Percentiles rank a stretch among this genome's conserved stretches.
phyloP scores from a whole-genome alignment of 2,888 invertebrate genomes.

The Rapana venosa region DNA sequence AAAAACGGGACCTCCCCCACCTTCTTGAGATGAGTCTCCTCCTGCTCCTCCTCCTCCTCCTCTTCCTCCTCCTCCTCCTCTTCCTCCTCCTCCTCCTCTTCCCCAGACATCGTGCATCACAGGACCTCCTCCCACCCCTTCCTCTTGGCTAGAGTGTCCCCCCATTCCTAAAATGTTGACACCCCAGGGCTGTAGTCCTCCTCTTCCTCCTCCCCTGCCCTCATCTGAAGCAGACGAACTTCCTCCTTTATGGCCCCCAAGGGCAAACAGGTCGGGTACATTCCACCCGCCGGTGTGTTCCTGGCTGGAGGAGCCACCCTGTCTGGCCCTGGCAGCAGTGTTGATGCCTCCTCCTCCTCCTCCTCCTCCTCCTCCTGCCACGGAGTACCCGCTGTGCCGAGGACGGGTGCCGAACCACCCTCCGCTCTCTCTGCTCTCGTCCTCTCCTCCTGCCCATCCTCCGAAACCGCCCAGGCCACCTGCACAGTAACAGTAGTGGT shows the following conservation, averaged over 20 bases:
- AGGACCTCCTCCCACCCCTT: not conserved
- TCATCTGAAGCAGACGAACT: not conserved
- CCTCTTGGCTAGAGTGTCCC: not conserved
- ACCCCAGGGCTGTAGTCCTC: not conserved
- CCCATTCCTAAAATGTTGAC: not conserved
- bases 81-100: not conserved
- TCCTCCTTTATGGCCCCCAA: not conserved
- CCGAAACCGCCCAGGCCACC: not conserved
- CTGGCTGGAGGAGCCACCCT: not conserved
- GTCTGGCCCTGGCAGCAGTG: not conserved
- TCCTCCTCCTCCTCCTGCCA: not conserved
- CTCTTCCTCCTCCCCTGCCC: not conserved
- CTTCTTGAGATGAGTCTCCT: slow-evolving; percentile 4
- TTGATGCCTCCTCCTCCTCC: not conserved
- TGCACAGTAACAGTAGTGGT: not conserved
- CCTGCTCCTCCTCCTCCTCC: slow-evolving; percentile 14
- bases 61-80: not conserved
- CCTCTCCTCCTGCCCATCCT: slow-evolving; percentile 1
- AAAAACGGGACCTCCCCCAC: slow-evolving; percentile 11
- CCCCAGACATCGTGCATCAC: not conserved
- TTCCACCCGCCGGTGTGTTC: slow-evolving; percentile 14
- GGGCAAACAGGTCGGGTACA: not conserved
- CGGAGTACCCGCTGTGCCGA: not conserved
- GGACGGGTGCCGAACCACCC: not conserved
- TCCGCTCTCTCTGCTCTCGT: not conserved